Conservation (phyloP, 1,140 invertebrate genomes). For the Zophobas atratus region DNA sequence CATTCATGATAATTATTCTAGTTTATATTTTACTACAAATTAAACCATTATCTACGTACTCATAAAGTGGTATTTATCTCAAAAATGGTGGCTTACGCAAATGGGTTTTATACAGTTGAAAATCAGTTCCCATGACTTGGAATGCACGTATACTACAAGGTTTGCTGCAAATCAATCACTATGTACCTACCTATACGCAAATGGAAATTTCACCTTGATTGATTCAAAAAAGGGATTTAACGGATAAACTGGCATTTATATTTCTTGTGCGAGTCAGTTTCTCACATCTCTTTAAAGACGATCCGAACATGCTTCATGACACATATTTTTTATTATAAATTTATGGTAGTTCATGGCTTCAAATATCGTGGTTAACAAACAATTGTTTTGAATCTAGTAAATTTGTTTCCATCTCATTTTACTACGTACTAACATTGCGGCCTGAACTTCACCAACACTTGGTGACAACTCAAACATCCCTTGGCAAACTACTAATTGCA, state of each 20-base stretch:
- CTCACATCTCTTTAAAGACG: too few relatives aligned
- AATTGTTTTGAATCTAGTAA: too few relatives aligned
- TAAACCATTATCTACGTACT: conserved; percentile 14
- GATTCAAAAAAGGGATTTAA: background rate
- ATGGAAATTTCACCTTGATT: conserved; percentile 24
- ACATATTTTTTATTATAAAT: background rate
- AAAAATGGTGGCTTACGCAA: conserved; percentile 27
- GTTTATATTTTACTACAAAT: conserved; percentile 32
- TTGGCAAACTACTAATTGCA: conserved; percentile 21
- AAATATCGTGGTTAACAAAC: too few relatives aligned
- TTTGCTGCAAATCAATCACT: conserved; percentile 28
- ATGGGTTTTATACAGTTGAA: conserved; percentile 28
- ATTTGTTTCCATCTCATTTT: too few relatives aligned
- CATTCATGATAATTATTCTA: conserved; percentile 20
- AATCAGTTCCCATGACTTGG: conserved; percentile 39
- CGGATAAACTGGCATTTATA: background rate
- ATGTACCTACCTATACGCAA: background rate
- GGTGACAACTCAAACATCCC: conserved; percentile 13
- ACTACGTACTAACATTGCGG: too few relatives aligned
- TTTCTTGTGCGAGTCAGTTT: too few relatives aligned
- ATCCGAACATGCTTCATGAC: background rate
- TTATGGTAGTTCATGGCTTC: too few relatives aligned
- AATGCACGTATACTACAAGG: background rate
- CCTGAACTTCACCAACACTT: background rate
- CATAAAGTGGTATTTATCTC: conserved; percentile 37